Evolutionary conservation across 2,888 invertebrate species (phyloP).

Genomic region (Dusona sp.): DNA sequence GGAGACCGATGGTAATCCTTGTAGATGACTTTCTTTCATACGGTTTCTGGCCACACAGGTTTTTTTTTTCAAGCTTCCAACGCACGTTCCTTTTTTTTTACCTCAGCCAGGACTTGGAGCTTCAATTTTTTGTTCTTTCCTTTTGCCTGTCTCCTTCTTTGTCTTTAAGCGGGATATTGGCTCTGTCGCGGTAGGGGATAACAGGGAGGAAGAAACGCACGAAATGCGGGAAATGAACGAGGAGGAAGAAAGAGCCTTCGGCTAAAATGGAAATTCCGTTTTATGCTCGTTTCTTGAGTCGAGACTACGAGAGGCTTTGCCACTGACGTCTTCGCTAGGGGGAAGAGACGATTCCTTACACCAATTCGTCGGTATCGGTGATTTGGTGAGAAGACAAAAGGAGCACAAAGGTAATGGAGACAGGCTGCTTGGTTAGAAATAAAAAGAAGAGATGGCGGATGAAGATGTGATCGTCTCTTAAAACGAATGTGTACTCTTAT

Average conservation of each 20-base stretch:
- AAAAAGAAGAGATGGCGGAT: background rate
- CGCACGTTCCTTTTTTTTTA: constrained; percentile 32
- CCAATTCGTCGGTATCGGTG: constrained; percentile 24
- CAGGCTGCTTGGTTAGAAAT: background rate
- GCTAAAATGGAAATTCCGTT: constrained; percentile 67
- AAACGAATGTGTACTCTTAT: background rate
- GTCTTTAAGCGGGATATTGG: constrained; percentile 59
- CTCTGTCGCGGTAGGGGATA: constrained; percentile 4
- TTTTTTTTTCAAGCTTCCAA: constrained; percentile 56
- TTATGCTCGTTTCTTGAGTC: constrained; percentile 46
- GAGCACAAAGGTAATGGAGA: background rate
- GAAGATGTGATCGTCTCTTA: background rate
- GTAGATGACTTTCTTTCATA: constrained; percentile 58
- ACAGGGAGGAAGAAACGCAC: constrained; percentile 17
- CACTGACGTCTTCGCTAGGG: constrained; percentile 52
- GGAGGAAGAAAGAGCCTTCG: constrained; percentile 45
- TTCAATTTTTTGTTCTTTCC: constrained; percentile 24
- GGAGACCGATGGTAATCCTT: constrained; percentile 65
- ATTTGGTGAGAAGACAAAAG: constrained; percentile 33
- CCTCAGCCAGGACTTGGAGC: constrained; percentile 28
- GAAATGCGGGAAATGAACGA: constrained; percentile 60
- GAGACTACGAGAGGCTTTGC: constrained; percentile 45
- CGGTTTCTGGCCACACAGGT: constrained; percentile 24
- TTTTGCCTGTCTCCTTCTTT: background rate
- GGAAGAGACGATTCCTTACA: constrained; percentile 40